Evolutionary conservation across 2,113 vertebrate species (phyloP), one percentile per base, ranked within the genome.

Genomic region (Xiphophorus maculatus): DNA sequence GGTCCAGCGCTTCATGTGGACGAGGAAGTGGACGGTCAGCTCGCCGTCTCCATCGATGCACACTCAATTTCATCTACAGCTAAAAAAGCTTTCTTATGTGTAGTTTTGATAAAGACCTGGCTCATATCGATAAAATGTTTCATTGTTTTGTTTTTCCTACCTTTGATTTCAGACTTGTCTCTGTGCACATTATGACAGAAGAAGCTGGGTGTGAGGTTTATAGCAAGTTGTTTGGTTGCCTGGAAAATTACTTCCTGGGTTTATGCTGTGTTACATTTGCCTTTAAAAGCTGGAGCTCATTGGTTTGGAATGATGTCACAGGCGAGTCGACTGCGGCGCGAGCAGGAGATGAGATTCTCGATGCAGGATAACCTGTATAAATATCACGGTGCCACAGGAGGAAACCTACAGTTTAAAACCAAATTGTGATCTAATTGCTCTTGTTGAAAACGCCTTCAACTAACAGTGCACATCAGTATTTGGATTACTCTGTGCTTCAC

Each of bases 1-100:
- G 69, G 77, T 75, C 78, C 76, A 71, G 73, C 6, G 12, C 66
- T 84, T 86, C 71, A 76, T 69, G 69, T 74, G 74, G 68, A 86
- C 32, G 29, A 74, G 67, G 80, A 85, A 85, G 79, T 74, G 40
- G 69, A 77, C 1, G 73, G 30, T 37, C 6, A 28, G 22, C 48
- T 80, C 2, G 5, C 48, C 73, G 7, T 69, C 74, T 83, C 77
- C 27, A 29, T 79, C 40, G 35, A 12, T 22, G 17, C 81, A 78
- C 71, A 85, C 76, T 69, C 85, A 71, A 54, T 83, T 79, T 71
- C 62, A 76, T 58, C 9, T n/a, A 58, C 44, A 48, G 44, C 44
- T 37, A 19, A 48, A 48, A 48, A 48, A 48, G 44, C 40, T 42
- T 15, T 48, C 17, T 48, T 7, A 32, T 13, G 11, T 19, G 25